Conservation (phyloP, 2,888 invertebrate species). For the Lithosia quadra region DNA sequence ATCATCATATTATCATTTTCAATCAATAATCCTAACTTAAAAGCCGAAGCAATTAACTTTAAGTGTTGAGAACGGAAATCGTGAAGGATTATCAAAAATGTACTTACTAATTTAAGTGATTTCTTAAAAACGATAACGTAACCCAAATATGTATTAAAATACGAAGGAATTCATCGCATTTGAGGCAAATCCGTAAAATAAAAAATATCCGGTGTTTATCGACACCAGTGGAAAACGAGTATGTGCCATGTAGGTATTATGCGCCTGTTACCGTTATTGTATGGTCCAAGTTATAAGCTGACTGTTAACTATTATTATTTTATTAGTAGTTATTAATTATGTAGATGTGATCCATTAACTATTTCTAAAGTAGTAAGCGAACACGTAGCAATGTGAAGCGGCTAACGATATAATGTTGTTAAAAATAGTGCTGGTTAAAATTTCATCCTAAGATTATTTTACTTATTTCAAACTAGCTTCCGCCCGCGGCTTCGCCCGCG, state of each 20-base stretch:
- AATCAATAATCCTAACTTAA: not conserved
- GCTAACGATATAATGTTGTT: too few species aligned
- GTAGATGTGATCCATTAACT: not conserved
- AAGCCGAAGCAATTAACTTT: conserved; percentile 3
- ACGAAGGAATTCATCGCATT: conserved; percentile 37
- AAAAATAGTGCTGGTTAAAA: too few species aligned
- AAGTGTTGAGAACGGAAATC: conserved; percentile 35
- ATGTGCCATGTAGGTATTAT: conserved; percentile 51
- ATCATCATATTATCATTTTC: not conserved
- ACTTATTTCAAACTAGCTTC: too few species aligned
- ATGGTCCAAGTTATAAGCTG: conserved; percentile 52
- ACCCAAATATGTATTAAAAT: conserved; percentile 30
- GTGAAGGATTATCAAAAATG: conserved; percentile 45
- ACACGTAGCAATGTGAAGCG: too few species aligned
- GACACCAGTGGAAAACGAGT: conserved; percentile 56
- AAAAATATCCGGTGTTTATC: conserved; percentile 63
- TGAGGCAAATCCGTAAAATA: conserved; percentile 44
- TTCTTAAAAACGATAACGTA: conserved; percentile 19
- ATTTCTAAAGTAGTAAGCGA: too few species aligned
- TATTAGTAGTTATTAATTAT: not conserved
- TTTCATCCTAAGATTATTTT: too few species aligned
- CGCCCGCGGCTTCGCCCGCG: too few species aligned
- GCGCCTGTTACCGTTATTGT: conserved; percentile 65
- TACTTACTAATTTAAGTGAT: not conserved
- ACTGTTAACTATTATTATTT: not conserved